phyloP scores from a whole-genome alignment of 2,113 vertebrate genomes.

The Maccullochella peelii region DNA sequence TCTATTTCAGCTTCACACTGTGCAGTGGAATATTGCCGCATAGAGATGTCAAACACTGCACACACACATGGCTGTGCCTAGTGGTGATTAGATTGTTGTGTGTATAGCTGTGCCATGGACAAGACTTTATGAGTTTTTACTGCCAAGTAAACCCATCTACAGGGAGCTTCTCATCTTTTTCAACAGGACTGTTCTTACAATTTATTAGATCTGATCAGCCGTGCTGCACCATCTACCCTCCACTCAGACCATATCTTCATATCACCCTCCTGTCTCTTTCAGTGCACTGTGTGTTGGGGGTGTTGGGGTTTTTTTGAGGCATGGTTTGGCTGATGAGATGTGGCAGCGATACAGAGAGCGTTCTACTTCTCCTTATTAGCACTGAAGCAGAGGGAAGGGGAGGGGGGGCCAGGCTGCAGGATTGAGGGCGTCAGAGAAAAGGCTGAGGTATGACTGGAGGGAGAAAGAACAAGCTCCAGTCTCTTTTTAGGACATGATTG shows the following conservation, averaged over 20 bases:
- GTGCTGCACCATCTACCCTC: conserved; percentile 24
- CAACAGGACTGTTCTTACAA: conserved; percentile 29
- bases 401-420: conserved; percentile 22
- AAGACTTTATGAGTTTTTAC: conserved; percentile 54
- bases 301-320: conserved; percentile 63
- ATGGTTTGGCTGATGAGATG: conserved; percentile 77
- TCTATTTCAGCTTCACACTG: neutral
- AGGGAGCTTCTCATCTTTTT: conserved; percentile 38
- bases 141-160: conserved; percentile 41
- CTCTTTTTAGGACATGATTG: conserved; percentile 28
- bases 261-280: conserved; percentile 11
- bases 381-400: conserved; percentile 27
- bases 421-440: conserved; percentile 42
- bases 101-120: conserved; percentile 23
- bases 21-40: conserved; percentile 11
- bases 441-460: conserved; percentile 40
- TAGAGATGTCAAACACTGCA: conserved; percentile 9
- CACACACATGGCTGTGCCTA: neutral
- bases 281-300: conserved; percentile 8
- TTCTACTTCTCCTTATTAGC: conserved; percentile 81
- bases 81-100: conserved; percentile 36
- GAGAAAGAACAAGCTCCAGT: conserved; percentile 6
- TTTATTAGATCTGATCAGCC: conserved; percentile 65
- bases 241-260: conserved; percentile 29
- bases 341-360: conserved; percentile 78